Base-by-base conservation (phyloP, 2,797 vertebrate species). In the Pempheris klunzingeri region DNA sequence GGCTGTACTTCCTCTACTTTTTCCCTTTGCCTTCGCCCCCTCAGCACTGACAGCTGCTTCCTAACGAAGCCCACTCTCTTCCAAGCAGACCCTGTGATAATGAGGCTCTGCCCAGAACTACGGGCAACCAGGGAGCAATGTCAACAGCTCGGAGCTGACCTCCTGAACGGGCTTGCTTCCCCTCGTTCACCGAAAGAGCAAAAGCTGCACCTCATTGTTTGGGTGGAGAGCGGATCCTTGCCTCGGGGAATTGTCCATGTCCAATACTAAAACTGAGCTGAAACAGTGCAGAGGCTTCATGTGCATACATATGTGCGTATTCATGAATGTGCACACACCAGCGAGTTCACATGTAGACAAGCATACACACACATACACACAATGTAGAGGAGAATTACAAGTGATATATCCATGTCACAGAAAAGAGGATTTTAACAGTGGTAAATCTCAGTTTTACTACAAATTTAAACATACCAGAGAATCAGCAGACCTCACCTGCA, bases 61-160 rank as follows among this genome's bases (percentile, higher is more conserved):
- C 92, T 93, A 95, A 95, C 91, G 91, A 94, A 93, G 90, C 93
- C 92, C 88, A 87, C 91, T 93, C 90, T 90, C 85, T 90, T 89
- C 90, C 91, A 92, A 91, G 91, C 90, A 90, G 93, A 91, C 91
- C 90, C 87, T 85, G 92, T 93, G 91, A 93, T 94, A 94, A 95
- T 94, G 93, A 95, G 93, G 91, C 83, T 90, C 92, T 92, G 89
- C 90, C 89, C 91, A 92, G 92, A 90, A 90, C 90, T 90, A 87
- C 89, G 83, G 90, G 92, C 93, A 93, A 92, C 93, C 88, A 83
- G 93, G 92, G 92, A 93, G 91, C 90, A 81, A 83, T 93, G 94
- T 95, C 93, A 94, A 94, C 93, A 94, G 93, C 92, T 94, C 67
- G 43, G 84, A 88, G 92, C 93, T 93, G 93, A 94, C 93, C 94